phyloP scores from a whole-genome alignment of 2,888 invertebrate species.

The Digitonthophagus gazella region DNA sequence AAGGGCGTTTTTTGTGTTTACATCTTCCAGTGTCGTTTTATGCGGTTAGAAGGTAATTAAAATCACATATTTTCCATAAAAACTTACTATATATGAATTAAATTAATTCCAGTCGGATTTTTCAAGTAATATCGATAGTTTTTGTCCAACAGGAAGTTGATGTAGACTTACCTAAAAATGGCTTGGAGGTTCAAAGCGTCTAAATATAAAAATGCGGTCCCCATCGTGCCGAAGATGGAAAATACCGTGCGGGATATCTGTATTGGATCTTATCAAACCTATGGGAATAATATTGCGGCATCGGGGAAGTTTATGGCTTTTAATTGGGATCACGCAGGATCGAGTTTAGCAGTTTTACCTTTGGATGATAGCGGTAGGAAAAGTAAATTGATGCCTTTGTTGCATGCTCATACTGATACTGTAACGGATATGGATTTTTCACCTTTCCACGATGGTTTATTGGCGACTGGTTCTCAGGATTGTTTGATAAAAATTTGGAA shows the following conservation, averaged over 20 bases:
- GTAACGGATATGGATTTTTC: constrained; percentile 95
- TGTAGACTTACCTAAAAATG: constrained; percentile 55
- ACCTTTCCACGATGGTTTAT: constrained; percentile 89
- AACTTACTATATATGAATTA: neutral
- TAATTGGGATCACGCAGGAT: constrained; percentile 90
- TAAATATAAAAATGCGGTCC: constrained; percentile 97
- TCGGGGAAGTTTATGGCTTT: constrained; percentile 94
- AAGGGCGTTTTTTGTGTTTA: constrained; percentile 15
- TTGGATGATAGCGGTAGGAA: constrained; percentile 86
- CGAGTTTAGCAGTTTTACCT: constrained; percentile 85
- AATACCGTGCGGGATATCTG: constrained; percentile 83
- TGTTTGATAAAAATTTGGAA: constrained; percentile 89
- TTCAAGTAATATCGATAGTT: neutral
- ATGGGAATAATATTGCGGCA: constrained; percentile 92
- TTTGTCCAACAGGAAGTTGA: constrained; percentile 3
- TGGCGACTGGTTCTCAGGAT: constrained; percentile 89
- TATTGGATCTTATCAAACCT: constrained; percentile 90
- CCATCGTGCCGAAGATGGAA: constrained; percentile 93
- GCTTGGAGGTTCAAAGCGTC: constrained; percentile 97
- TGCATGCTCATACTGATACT: constrained; percentile 85
- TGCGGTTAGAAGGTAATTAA: constrained; percentile 3
- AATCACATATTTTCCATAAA: neutral
- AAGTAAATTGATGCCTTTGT: constrained; percentile 81
- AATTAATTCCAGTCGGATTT: neutral
- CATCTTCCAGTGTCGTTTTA: neutral